Percentiles rank a stretch among this genome's conserved stretches.
Evolutionary conservation across 2,888 invertebrate species (phyloP).

Genomic region (Adelphocoris suturalis): DNA sequence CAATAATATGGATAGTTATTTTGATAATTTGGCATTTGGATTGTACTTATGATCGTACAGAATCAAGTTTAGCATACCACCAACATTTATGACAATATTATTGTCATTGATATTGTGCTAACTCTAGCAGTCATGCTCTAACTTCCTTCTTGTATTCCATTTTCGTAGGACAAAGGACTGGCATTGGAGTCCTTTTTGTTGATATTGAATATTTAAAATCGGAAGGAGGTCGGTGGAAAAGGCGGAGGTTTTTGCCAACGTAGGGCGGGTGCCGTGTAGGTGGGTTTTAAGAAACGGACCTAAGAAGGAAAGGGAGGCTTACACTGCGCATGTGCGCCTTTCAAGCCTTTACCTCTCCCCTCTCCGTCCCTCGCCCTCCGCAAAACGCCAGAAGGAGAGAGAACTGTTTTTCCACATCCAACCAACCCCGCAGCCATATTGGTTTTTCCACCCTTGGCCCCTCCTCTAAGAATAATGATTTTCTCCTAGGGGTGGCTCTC

Average conservation of each 20-base stretch:
- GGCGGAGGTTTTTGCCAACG: not conserved
- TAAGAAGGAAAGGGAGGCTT: conserved; percentile 59
- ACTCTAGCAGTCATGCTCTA: no score
- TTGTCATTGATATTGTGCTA: no score
- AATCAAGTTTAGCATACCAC: no score
- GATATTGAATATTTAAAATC: no score
- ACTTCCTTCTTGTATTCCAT: no score
- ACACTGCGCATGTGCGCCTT: conserved; percentile 53
- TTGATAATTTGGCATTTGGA: no score
- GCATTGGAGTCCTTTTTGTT: no score
- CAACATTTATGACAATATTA: no score
- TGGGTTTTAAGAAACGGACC: conserved; percentile 62
- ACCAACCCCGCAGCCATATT: conserved; percentile 75
- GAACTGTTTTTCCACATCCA: conserved; percentile 72
- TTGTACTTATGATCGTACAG: no score
- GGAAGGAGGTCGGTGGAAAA: not conserved
- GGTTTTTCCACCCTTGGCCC: conserved; percentile 78
- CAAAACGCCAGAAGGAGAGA: conserved; percentile 61
- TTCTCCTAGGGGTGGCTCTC: conserved; percentile 79
- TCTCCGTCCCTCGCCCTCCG: not conserved
- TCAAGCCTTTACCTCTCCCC: conserved; percentile 38
- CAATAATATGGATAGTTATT: no score
- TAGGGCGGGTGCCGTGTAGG: conserved; percentile 25
- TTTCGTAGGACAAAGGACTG: no score
- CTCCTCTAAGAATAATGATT: conserved; percentile 78